Percentiles rank a stretch among this genome's conserved stretches.
Evolutionary conservation across 2,113 vertebrate species (phyloP).

Genomic region (Callopanchax toddi): DNA sequence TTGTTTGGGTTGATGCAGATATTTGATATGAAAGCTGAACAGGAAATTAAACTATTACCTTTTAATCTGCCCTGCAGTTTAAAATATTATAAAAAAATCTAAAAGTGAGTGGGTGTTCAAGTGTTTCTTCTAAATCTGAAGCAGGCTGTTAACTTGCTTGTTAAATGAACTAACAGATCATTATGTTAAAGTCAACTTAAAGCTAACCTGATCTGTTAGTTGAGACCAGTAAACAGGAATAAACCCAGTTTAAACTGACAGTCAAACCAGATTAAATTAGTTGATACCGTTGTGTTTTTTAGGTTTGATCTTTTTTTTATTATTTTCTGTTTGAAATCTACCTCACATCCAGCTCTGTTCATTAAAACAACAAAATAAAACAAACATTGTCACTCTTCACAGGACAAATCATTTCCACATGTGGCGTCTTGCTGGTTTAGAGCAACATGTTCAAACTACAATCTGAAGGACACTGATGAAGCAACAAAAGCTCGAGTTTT

Average conservation of each 20-base stretch:
- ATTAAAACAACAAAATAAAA: slow-evolving; percentile 15
- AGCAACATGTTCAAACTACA: neutral
- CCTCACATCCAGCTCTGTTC: neutral
- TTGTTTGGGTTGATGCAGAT: no score
- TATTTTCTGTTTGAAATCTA: slow-evolving; percentile 2
- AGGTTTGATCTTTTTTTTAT: slow-evolving; percentile 1
- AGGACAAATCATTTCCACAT: neutral
- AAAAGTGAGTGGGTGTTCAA: no score
- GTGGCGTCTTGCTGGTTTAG: neutral
- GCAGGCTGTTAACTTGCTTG: no score
- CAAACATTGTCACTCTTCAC: neutral
- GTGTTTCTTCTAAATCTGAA: no score
- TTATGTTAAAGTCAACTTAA: no score
- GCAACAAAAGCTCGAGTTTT: slow-evolving; percentile 12
- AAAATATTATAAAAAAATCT: no score
- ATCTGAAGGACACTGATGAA: slow-evolving; percentile 8
- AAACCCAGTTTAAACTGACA: neutral
- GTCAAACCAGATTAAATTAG: slow-evolving; percentile 2
- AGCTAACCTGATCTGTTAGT: no score
- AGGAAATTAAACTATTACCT: no score
- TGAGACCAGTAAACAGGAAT: no score
- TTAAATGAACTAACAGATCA: no score
- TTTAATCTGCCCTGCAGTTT: no score
- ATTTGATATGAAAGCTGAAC: no score
- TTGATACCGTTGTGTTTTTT: slow-evolving; percentile 3